Evolutionary conservation across 2,797 vertebrate genomes (phyloP), one percentile per base, ranked within the genome.

Genomic region (Helostoma temminkii): DNA sequence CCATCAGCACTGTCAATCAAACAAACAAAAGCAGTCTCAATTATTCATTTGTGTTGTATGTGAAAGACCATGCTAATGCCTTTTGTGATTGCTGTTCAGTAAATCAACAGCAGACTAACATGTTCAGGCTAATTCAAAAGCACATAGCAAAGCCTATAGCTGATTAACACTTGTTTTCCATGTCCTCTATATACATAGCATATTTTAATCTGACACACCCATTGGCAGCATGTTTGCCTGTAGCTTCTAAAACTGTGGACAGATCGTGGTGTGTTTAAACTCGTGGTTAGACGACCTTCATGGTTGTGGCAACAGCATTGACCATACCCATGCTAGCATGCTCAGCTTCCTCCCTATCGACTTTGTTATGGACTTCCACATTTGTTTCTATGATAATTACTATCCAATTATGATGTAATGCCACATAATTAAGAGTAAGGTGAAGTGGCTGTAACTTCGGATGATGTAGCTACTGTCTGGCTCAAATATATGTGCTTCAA

Each of bases 71-170:
- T n/a, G 16, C 11, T 10, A 24, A 15, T 5, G 30, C 39, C n/a
- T 64, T 16, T n/a, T 57, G 46, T 46, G 28, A 60, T 36, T 45
- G 39, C 50, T 55, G 50, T 49, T 59, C 25, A 37, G 25, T 58
- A 30, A 68, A 60, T 36, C 42, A 52, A 50, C 26, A 68, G 7
- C 11, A 25, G 24, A 18, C 16, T 12, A 5, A 19, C 63, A 42
- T 56, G 28, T 65, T 12, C 60, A 21, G 30, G n/a, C n/a, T 25
- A 18, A 48, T 39, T 28, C 21, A 21, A 47, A 52, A 25, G 42
- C 30, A 50, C 25, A 36, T 19, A 16, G 19, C 63, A 42, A 53
- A 25, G 43, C 39, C 68, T 66, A 66, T 4, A 19, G 50, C 39
- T 61, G 21, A 45, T 66, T 68, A 68, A 46, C 11, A 49, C 28